Evolutionary conservation across 2,797 vertebrate species (phyloP).

Genomic region (Cichlasoma orientale): DNA sequence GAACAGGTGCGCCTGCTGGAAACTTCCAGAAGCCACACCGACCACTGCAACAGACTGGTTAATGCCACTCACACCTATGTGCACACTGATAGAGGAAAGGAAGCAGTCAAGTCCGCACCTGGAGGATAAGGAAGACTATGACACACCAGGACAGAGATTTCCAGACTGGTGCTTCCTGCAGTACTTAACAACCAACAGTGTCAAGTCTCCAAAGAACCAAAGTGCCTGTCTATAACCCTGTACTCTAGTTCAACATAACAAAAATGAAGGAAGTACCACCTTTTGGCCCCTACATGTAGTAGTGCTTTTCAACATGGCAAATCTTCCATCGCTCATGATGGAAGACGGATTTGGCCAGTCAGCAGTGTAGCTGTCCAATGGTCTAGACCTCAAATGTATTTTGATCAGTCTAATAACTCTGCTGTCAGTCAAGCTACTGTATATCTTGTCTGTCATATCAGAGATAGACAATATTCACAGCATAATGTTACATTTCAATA

Average conservation of each 20-base stretch:
- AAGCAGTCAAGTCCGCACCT: too few relatives aligned
- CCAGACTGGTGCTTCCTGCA: neutral
- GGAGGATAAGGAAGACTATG: neutral
- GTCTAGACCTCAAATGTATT: neutral
- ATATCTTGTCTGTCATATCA: neutral
- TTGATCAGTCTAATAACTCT: neutral
- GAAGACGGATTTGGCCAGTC: neutral
- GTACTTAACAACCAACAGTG: neutral
- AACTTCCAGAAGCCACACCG: neutral
- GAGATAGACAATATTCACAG: conserved; percentile 2
- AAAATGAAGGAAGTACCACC: neutral
- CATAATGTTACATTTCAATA: neutral
- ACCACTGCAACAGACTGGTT: neutral
- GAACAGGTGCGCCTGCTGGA: neutral
- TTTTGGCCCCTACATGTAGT: neutral
- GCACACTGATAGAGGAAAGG: neutral
- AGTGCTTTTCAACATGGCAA: neutral
- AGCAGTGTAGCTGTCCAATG: neutral
- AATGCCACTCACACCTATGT: neutral
- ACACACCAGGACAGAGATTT: neutral
- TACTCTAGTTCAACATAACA: neutral
- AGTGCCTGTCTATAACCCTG: neutral
- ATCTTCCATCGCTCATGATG: neutral
- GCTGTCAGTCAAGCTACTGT: conserved; percentile 13
- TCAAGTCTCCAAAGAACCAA: neutral